A percentile compares a stretch with the other conserved stretches of the same genome.
Conservation (phyloP, 2,888 invertebrate species). For the Protophormia terraenovae region DNA sequence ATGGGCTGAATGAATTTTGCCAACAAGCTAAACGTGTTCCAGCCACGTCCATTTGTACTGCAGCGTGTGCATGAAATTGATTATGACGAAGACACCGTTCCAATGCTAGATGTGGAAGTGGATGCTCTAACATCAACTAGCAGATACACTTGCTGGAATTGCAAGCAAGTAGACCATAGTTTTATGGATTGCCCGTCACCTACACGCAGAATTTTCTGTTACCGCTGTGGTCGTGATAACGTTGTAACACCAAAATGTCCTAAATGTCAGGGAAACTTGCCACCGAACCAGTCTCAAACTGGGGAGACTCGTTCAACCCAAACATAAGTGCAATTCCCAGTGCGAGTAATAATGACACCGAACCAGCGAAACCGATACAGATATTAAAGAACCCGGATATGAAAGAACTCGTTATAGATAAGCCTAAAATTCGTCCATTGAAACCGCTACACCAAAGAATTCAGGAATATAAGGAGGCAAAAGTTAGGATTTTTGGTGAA, state of each 20-base stretch:
- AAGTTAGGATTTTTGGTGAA: neutral
- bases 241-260: neutral
- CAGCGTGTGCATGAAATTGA: neutral
- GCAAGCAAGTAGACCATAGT: neutral
- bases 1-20: neutral
- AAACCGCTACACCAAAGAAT: neutral
- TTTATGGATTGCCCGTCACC: slow-evolving; percentile 9
- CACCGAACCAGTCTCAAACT: neutral
- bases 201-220: neutral
- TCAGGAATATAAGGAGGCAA: neutral
- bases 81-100: neutral
- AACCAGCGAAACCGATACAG: neutral
- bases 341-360: too few relatives aligned
- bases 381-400: too few relatives aligned
- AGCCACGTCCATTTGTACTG: neutral
- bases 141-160: neutral
- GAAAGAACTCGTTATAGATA: too few relatives aligned
- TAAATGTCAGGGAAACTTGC: slow-evolving; percentile 26
- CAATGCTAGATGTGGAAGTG: neutral
- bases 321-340: neutral
- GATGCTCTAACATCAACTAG: neutral
- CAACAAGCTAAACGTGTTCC: neutral
- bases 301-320: slow-evolving; percentile 17
- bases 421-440: neutral
- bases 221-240: neutral